Base-by-base conservation (phyloP, 2,888 invertebrate species). In the Thecophora atra region DNA sequence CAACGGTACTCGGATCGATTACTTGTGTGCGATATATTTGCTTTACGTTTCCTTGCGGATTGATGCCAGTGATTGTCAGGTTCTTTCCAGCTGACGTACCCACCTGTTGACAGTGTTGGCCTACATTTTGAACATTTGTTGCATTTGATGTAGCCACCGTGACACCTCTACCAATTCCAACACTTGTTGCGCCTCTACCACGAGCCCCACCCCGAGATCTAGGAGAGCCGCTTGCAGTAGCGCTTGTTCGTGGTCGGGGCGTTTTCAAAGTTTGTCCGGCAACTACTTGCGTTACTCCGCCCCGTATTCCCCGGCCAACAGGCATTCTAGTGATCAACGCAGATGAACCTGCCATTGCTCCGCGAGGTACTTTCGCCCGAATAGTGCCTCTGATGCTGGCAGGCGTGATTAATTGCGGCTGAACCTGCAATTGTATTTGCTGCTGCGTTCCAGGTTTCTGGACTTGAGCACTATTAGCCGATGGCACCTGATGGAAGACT, bases 401-500 rank as follows among this genome's bases (percentile, higher is more conserved):
- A 24, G 67, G 26, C 6, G 64, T 60, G 13, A 65, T 73, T 71
- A 58, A 75, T 42, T 73, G 73, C 26, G 77, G 79, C 51, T 75
- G 76, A 1, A 76, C 70, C 52, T 76, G 77, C 44, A 75, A 30
- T 63, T 74, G 76, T 60, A 74, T 62, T 60, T 76, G 76, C 24
- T 71, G 74, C 42, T 42, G 78, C 17, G 19, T 76, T 65, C 58
- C 75, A 42, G 72, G 65, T 15, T 70, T 76, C 69, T 47, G 78
- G 67, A 69, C 79, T 75, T 79, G 44, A 75, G 79, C 65, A 60
- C 71, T 76, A 52, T n/a, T 79, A 78, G 77, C 58, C 8, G 65
- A 21, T 44, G 19, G 76, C 78, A 81, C 79, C 69, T 83, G 85
- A 73, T 86, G 85, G 65, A 80, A 82, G 19, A 84, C 81, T 0